Evolutionary conservation across 2,888 invertebrate genomes (phyloP).

Genomic region (Brachycybe producta): DNA sequence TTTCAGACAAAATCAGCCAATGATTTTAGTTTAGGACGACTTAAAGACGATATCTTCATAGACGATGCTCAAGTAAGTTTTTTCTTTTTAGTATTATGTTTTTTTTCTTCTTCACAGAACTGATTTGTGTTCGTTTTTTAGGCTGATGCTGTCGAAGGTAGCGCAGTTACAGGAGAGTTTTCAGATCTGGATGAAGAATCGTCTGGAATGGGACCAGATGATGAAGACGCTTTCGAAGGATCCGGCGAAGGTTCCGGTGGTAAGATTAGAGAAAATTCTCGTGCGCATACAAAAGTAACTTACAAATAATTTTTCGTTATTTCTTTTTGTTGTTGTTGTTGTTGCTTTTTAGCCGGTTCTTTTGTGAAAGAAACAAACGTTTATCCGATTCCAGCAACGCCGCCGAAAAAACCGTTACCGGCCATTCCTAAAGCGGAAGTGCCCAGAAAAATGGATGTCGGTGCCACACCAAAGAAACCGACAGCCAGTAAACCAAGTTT

Average conservation of each 20-base stretch:
- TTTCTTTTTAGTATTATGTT: no score
- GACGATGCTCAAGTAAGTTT: constrained; percentile 5
- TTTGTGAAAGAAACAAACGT: background rate
- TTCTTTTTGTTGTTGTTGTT: background rate
- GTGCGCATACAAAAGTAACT: background rate
- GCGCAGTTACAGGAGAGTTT: constrained; percentile 12
- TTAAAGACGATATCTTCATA: constrained; percentile 1
- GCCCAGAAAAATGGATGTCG: no score
- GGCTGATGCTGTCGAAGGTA: constrained; percentile 13
- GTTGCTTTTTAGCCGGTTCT: no score
- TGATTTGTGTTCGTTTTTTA: background rate
- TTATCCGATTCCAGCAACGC: background rate
- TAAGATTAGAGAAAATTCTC: background rate
- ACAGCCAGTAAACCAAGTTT: background rate
- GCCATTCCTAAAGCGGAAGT: background rate
- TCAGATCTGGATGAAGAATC: constrained; percentile 6
- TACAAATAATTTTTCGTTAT: background rate
- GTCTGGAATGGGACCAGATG: constrained; percentile 16
- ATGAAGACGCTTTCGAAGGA: constrained; percentile 14
- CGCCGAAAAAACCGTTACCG: background rate
- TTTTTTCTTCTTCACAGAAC: background rate
- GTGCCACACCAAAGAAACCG: background rate
- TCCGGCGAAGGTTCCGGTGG: constrained; percentile 10
- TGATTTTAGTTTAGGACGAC: background rate
- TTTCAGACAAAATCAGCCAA: background rate